Percentiles rank a stretch among this genome's conserved stretches.
Evolutionary conservation across 1,140 invertebrate genomes (phyloP).

Genomic region (Nomia melanderi): DNA sequence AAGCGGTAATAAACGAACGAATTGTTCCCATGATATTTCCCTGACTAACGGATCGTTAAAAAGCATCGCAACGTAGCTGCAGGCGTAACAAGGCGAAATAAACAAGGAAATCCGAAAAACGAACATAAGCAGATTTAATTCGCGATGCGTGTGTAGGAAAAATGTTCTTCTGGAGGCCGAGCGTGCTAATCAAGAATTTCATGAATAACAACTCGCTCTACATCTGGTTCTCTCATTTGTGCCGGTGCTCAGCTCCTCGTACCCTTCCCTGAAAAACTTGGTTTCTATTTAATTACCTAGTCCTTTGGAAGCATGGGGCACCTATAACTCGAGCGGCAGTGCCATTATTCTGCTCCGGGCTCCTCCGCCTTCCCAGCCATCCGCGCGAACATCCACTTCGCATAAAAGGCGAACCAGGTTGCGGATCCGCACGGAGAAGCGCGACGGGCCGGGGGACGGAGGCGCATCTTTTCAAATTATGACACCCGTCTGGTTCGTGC

Average conservation of each 20-base stretch:
- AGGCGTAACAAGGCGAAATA: not conserved
- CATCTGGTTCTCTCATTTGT: slow-evolving; percentile 48
- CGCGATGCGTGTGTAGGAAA: slow-evolving; percentile 16
- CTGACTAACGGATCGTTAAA: slow-evolving; percentile 35
- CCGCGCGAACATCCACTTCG: slow-evolving; percentile 50
- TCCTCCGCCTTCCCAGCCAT: slow-evolving; percentile 38
- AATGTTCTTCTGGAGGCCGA: not conserved
- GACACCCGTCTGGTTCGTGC: slow-evolving; percentile 20
- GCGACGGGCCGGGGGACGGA: not conserved
- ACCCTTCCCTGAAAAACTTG: slow-evolving; percentile 53
- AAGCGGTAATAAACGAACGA: too few relatives aligned
- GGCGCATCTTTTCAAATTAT: slow-evolving; percentile 35
- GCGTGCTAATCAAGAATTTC: slow-evolving; percentile 43
- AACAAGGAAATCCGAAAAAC: not conserved
- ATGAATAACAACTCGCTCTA: slow-evolving; percentile 42
- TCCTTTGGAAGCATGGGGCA: slow-evolving; percentile 64
- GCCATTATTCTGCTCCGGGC: slow-evolving; percentile 30
- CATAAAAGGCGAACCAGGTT: slow-evolving; percentile 56
- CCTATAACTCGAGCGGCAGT: slow-evolving; percentile 56
- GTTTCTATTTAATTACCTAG: slow-evolving; percentile 73
- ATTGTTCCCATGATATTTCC: too few relatives aligned
- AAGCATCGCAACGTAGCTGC: not conserved
- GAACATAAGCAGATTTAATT: not conserved
- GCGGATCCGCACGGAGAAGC: slow-evolving; percentile 8
- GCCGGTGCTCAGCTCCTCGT: slow-evolving; percentile 34